Conservation (phyloP, 1,140 invertebrate genomes). For the Zaprionus ghesquierei region DNA sequence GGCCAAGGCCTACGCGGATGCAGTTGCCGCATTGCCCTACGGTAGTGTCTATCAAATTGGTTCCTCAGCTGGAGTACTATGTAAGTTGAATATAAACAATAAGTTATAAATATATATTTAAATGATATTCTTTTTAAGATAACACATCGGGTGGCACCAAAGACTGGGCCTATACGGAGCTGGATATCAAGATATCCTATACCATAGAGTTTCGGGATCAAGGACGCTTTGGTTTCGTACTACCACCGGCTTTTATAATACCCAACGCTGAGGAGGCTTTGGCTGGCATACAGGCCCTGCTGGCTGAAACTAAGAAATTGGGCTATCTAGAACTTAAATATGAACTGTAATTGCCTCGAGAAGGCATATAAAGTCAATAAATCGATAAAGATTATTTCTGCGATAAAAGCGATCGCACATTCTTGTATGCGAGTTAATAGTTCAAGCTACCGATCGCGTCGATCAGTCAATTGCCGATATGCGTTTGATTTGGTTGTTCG, state of each 20-base stretch:
- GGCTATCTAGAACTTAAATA: conserved; percentile 58
- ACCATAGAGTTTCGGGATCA: conserved; percentile 86
- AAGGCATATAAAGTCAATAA: conserved; percentile 38
- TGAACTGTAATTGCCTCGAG: conserved; percentile 29
- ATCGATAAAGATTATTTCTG: conserved; percentile 50
- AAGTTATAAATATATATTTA: too few relatives aligned
- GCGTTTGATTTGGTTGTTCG: conserved; percentile 54
- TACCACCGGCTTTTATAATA: conserved; percentile 91
- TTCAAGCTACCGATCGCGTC: background rate
- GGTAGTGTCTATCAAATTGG: conserved; percentile 84
- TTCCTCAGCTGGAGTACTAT: conserved; percentile 84
- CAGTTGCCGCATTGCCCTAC: conserved; percentile 83
- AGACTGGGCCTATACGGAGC: conserved; percentile 87
- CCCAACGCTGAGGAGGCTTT: conserved; percentile 92
- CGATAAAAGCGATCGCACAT: conserved; percentile 5
- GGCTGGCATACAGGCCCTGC: conserved; percentile 89
- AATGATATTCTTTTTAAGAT: conserved; percentile 33
- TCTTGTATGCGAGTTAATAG: background rate
- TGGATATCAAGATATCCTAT: conserved; percentile 86
- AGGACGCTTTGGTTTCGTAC: conserved; percentile 92
- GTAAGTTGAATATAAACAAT: conserved; percentile 81
- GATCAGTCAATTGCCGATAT: conserved; percentile 40
- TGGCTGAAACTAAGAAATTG: conserved; percentile 78
- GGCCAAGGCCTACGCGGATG: conserved; percentile 82
- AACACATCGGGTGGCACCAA: conserved; percentile 85